Conservation (phyloP, 2,888 invertebrate genomes). For the Acronicta psi region DNA sequence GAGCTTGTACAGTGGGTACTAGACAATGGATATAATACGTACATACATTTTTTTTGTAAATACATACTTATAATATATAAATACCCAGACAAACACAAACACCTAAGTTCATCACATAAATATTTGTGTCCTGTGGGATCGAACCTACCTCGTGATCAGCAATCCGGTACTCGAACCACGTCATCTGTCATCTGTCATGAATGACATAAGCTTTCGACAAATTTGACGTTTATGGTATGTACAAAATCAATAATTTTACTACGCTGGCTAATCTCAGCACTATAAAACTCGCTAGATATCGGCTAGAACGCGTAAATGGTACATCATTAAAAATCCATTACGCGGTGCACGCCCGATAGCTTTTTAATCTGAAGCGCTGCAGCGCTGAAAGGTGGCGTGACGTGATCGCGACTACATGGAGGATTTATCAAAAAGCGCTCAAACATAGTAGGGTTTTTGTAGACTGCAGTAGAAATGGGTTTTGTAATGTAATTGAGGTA, state of each 20-base stretch:
- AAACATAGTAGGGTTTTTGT: conserved; percentile 22
- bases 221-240: conserved; percentile 4
- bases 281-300: conserved; percentile 53
- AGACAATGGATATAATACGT: no score
- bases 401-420: conserved; percentile 32
- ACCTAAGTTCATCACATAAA: no score
- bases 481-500: no score
- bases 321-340: conserved; percentile 79
- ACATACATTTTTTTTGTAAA: no score
- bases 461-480: neutral
- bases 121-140: no score
- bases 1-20: no score
- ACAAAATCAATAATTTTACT: neutral
- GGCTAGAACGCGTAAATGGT: conserved; percentile 58
- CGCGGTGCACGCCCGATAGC: conserved; percentile 67
- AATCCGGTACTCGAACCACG: no score
- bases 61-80: no score
- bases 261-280: conserved; percentile 25
- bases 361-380: conserved; percentile 68
- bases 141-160: no score
- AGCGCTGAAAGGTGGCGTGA: conserved; percentile 47
- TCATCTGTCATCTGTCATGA: no score
- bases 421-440: conserved; percentile 43
- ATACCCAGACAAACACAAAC: no score
- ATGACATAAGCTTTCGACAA: no score